Evolutionary conservation across 2,113 vertebrate species (phyloP).

Genomic region (Apus apus): DNA sequence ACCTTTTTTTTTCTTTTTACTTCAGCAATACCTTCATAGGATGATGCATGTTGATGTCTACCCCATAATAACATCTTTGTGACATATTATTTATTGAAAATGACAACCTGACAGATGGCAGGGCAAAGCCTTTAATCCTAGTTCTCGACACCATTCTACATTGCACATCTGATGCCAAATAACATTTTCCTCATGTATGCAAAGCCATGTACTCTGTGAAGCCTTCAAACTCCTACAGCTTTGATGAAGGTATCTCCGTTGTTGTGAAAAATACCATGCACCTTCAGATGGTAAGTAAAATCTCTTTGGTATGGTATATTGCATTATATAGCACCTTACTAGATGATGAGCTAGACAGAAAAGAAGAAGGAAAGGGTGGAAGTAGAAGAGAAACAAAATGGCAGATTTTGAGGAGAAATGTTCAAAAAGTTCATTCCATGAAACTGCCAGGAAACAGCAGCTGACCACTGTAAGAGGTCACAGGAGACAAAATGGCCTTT

Average conservation of each 20-base stretch:
- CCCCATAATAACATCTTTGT: background rate
- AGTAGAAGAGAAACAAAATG: background rate
- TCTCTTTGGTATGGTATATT: background rate
- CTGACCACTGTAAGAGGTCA: background rate
- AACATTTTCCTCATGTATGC: background rate
- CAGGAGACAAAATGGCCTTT: background rate
- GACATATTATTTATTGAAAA: constrained; percentile 37
- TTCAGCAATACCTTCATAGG: background rate
- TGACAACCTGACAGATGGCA: constrained; percentile 49
- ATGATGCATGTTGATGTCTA: background rate
- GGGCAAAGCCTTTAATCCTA: constrained; percentile 29
- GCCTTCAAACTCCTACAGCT: background rate
- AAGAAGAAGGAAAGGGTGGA: background rate
- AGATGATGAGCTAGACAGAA: background rate
- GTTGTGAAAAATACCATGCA: background rate
- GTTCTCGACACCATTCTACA: background rate
- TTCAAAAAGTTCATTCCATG: background rate
- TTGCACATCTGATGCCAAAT: background rate
- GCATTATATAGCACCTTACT: background rate
- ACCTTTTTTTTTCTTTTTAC: background rate
- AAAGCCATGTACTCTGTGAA: background rate
- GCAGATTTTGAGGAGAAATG: background rate
- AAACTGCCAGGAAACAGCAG: background rate
- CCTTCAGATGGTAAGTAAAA: background rate
- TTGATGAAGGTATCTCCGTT: background rate